Evolutionary conservation across 2,797 vertebrate genomes (phyloP).

Genomic region (Bovichtus variegatus): DNA sequence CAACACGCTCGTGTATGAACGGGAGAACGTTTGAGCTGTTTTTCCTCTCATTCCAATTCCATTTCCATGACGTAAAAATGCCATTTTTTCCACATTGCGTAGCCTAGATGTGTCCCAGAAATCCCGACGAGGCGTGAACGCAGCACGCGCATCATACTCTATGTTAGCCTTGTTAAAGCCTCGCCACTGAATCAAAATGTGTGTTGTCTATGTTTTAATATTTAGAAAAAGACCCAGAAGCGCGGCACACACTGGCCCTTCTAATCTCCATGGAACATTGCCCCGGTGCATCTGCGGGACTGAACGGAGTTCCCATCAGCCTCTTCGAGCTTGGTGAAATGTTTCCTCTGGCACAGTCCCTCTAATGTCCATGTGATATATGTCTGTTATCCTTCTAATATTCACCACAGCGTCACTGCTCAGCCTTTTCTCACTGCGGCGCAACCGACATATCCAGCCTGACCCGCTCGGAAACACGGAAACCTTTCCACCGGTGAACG

Average conservation of each 20-base stretch:
- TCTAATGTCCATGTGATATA: background rate
- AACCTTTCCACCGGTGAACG: background rate
- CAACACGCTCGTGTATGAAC: background rate
- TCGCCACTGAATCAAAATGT: background rate
- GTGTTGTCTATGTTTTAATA: no score
- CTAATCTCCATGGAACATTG: background rate
- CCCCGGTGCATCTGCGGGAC: background rate
- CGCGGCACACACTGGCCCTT: background rate
- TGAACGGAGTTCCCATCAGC: background rate
- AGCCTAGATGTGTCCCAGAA: background rate
- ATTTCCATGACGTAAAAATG: background rate
- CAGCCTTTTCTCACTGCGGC: conserved; percentile 15
- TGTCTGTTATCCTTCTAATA: background rate
- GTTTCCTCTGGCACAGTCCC: background rate
- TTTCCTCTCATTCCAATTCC: background rate
- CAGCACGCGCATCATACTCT: conserved; percentile 12
- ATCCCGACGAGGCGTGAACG: conserved; percentile 38
- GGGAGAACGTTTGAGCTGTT: background rate
- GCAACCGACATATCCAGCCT: conserved; percentile 41
- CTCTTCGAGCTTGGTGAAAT: background rate
- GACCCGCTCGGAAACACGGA: background rate
- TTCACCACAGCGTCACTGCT: background rate
- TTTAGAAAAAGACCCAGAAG: background rate
- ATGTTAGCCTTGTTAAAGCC: background rate
- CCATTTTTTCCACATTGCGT: background rate